Base-by-base conservation (phyloP, 2,797 vertebrate genomes). In the Spinibarbus caldwelli region DNA sequence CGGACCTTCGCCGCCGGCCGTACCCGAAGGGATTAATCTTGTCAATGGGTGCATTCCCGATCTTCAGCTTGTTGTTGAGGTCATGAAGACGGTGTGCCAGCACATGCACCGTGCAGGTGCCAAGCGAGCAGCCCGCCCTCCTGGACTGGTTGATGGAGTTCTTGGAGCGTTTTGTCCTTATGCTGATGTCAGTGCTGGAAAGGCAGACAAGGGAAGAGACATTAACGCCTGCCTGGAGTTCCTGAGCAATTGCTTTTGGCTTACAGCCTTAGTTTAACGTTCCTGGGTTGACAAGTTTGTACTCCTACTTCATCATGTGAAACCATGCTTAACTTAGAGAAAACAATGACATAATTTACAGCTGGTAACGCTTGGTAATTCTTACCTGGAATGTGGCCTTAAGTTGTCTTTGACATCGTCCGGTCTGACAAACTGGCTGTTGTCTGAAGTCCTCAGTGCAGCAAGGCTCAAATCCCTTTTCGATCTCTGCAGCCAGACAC, bases 21-120 rank as follows among this genome's bases (percentile, higher is more conserved):
- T 99, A 99, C 89, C 98, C 97, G 34, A 95, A 93, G 0, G 97
- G 94, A 86, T 96, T 97, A 91, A 99, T 96, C 92, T 98, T 98
- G 84, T 76, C 93, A 3, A 87, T 5, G 0, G 97, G 98, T 6
- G 97, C 97, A 5, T 79, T 93, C 68, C 89, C 93, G 49, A 93
- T 95, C 91, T 96, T 98, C 2, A 94, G 79, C 90, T 95, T 97
- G 93, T 95, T 96, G 10, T 94, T 96, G 77, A 97, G 91, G 89
- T 96, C 94, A 91, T 95, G 96, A 92, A 99, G 93, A 78, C 96
- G 95, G 86, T 97, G 95, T 14, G 96, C 96, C 91, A 99, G 89
- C 88, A 97, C 95, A 82, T 99, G 97, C 88, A 98, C 95, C 0
- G 96, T 95, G 94, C 98, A 99, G 14, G 97, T 99, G 78, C 95